Evolutionary conservation across 2,113 vertebrate genomes (phyloP), one percentile per base, ranked within the genome.

Genomic region (Galeopterus variegatus): DNA sequence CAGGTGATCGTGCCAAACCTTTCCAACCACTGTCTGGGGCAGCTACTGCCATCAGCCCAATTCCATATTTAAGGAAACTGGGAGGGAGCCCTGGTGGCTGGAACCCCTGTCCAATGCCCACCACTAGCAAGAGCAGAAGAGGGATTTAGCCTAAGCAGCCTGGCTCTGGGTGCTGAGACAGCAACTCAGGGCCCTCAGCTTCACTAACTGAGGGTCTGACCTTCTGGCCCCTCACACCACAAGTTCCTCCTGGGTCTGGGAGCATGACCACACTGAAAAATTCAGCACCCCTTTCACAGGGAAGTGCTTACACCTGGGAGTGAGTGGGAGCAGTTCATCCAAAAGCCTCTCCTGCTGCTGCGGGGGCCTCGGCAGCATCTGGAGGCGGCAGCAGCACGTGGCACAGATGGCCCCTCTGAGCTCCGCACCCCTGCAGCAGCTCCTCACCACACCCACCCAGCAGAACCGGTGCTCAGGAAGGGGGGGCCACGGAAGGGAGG

Each of bases 401-500:
- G 52, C 60, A 28, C 75, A 73, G 52, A 1, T 13, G 56, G 58
- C 70, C 41, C 73, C 54, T 48, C 70, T 2, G 64, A 73, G 31
- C 36, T 26, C 33, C 11, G 6, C 19, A 31, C 10, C 65, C 58
- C 88, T 2, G 60, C 1, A 15, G 41, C 12, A 4, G n/a, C 23
- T 28, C 67, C 21, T 41, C 15, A 1, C 36, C 82, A 31, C n/a
- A 19, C 33, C 69, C 0, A 0, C 36, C 84, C 4, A 36, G 76
- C 80, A 93, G 76, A 62, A 45, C n/a, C 7, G 0, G 14, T 58
- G 77, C 56, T 92, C 84, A 94, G 93, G 89, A 88, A 89, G 54
- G 54, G 88, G 14, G 0, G 23, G 50, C 60, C 88, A 41, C 3
- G 6, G n/a, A 81, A 95, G 90, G 84, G 84, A 33, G n/a, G 76